A percentile compares a stretch with the other conserved stretches of the same genome.
These are phyloP conservation scores for Clanis bilineata DNA, from an alignment of 2,888 invertebrate species.

Conservation along the genomic window DNA sequence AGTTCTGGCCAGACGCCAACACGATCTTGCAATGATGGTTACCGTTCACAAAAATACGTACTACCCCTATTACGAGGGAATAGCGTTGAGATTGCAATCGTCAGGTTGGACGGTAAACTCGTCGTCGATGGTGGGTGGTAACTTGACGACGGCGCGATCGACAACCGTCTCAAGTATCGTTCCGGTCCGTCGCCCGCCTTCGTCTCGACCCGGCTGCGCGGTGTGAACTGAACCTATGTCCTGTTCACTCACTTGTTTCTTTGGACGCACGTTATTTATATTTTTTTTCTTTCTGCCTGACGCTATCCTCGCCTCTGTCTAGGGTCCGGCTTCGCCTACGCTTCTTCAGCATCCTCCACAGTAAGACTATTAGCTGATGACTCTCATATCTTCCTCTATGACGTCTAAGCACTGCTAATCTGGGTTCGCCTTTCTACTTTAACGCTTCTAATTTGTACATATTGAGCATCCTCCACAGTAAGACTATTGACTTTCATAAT, in stretches of 20 bases:
- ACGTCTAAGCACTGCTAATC: no score
- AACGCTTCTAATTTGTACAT: no score
- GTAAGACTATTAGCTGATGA: no score
- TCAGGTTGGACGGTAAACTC: not conserved
- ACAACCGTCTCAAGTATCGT: slow-evolving; percentile 65
- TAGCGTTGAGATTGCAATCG: slow-evolving; percentile 30
- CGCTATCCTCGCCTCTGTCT: no score
- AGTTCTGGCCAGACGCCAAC: slow-evolving; percentile 50
- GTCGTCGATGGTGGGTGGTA: slow-evolving; percentile 41
- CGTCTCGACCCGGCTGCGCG: slow-evolving; percentile 45
- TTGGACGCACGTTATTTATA: slow-evolving; percentile 18
- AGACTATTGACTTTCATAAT: no score
- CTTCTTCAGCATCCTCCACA: no score
- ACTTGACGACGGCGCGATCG: slow-evolving; percentile 59
- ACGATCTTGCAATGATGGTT: slow-evolving; percentile 33
- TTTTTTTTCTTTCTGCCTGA: no score
- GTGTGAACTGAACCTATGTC: slow-evolving; percentile 59
- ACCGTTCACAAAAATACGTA: not conserved
- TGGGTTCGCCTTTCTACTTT: no score
- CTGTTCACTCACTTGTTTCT: slow-evolving; percentile 43
- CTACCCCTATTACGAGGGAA: slow-evolving; percentile 19
- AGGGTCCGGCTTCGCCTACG: no score
- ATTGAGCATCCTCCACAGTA: no score
- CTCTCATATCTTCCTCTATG: no score
- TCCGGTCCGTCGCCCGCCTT: slow-evolving; percentile 55